Conservation (phyloP, 2,113 vertebrate genomes). For the Cyanoramphus novaezelandiae region DNA sequence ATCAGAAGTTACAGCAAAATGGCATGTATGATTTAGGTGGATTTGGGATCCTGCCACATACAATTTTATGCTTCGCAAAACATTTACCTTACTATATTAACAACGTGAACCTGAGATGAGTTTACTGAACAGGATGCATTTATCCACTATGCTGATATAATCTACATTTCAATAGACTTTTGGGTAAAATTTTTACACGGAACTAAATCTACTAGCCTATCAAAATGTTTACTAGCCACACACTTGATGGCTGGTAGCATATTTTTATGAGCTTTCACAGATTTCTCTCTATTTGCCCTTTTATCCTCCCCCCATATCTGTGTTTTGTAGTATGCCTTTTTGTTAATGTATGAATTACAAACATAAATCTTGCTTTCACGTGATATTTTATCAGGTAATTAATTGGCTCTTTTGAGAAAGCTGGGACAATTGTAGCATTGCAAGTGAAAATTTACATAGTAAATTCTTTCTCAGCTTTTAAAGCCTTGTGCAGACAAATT, state of each 20-base stretch:
- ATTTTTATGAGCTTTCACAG: not conserved
- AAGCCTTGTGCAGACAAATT: not conserved
- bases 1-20: not conserved
- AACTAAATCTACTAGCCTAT: not conserved
- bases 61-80: not conserved
- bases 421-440: not conserved
- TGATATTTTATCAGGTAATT: not conserved
- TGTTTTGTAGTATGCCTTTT: not conserved
- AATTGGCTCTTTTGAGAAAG: not conserved
- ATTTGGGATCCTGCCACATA: not conserved
- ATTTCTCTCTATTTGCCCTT: not conserved
- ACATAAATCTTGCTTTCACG: not conserved
- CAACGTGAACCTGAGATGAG: not conserved
- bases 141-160: not conserved
- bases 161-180: not conserved
- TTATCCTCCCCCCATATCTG: rapidly evolving
- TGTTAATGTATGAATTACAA: not conserved
- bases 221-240: not conserved
- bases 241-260: not conserved
- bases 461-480: not conserved
- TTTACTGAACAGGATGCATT: not conserved
- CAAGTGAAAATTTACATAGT: not conserved
- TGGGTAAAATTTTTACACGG: not conserved
- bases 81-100: not conserved
- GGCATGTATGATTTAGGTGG: not conserved